phyloP scores from a whole-genome alignment of 2,888 invertebrate species.

The Eretmocerus hayati region DNA sequence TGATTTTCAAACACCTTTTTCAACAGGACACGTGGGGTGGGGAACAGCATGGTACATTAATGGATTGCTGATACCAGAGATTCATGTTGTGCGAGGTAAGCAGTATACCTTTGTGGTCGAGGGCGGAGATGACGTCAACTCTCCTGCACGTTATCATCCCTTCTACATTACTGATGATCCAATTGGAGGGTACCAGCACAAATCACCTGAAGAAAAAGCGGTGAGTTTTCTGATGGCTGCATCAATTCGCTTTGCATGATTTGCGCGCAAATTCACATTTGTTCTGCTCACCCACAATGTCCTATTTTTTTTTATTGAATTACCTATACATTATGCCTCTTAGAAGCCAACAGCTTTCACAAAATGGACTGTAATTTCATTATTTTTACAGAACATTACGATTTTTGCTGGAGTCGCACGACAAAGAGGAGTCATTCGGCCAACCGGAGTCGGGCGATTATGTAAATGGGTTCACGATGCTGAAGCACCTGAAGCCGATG shows the following conservation, averaged over 20 bases:
- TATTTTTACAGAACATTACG: slow-evolving; percentile 53
- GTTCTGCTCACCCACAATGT: too few species aligned
- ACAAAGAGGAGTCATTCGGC: slow-evolving; percentile 61
- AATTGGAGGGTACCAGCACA: slow-evolving; percentile 82
- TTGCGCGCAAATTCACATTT: too few species aligned
- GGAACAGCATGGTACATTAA: slow-evolving; percentile 93
- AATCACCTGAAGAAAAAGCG: slow-evolving; percentile 71
- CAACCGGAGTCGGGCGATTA: slow-evolving; percentile 74
- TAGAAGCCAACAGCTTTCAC: too few species aligned
- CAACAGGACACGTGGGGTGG: slow-evolving; percentile 83
- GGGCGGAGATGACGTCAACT: slow-evolving; percentile 71
- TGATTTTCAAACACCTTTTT: not conserved
- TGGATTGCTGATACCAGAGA: slow-evolving; percentile 84
- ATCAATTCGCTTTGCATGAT: too few species aligned
- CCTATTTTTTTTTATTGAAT: too few species aligned
- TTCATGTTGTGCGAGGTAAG: slow-evolving; percentile 79
- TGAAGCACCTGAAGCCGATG: slow-evolving; percentile 66
- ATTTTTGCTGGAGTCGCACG: slow-evolving; percentile 77
- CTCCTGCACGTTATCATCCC: slow-evolving; percentile 81
- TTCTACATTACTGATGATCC: slow-evolving; percentile 91
- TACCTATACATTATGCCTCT: too few species aligned
- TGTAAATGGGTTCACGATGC: slow-evolving; percentile 83
- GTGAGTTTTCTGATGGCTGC: too few species aligned
- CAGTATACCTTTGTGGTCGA: slow-evolving; percentile 85
- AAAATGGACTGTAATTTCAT: too few species aligned